Conservation (phyloP, 2,797 vertebrate species). For the Micromesistius poutassou region DNA sequence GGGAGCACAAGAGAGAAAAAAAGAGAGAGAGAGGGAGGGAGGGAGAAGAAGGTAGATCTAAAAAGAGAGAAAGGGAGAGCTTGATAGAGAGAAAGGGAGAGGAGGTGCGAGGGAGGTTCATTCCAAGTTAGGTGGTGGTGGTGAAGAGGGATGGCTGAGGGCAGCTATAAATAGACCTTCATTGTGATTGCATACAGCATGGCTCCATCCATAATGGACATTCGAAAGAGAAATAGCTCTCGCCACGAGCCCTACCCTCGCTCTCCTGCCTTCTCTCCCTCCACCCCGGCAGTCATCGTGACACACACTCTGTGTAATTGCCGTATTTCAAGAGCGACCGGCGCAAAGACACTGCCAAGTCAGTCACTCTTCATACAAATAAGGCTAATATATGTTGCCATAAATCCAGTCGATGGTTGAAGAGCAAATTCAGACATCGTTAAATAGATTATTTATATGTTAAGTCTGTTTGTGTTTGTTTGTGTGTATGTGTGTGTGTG, state of each 20-base stretch:
- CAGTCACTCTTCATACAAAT: slow-evolving; percentile 30
- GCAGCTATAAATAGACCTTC: slow-evolving; percentile 64
- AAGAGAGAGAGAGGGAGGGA: slow-evolving; percentile 8
- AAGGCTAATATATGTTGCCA: slow-evolving; percentile 37
- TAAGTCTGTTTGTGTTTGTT: not conserved
- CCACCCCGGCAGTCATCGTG: slow-evolving; percentile 35
- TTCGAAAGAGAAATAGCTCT: slow-evolving; percentile 27
- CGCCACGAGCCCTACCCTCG: slow-evolving; percentile 38
- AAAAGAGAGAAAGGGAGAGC: not conserved
- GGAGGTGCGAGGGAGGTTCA: not conserved
- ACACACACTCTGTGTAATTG: slow-evolving; percentile 62
- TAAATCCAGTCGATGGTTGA: slow-evolving; percentile 29
- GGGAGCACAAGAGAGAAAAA: not conserved
- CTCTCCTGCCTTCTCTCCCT: not conserved
- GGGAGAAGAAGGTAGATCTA: not conserved
- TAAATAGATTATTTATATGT: not conserved
- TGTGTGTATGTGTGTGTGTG: not conserved
- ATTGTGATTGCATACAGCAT: slow-evolving; percentile 60
- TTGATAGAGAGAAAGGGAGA: slow-evolving; percentile 3
- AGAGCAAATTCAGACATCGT: not conserved
- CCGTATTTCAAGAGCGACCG: slow-evolving; percentile 12
- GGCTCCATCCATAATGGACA: slow-evolving; percentile 44
- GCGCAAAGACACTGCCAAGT: slow-evolving; percentile 1
- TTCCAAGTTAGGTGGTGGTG: slow-evolving; percentile 22
- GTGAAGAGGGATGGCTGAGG: slow-evolving; percentile 45